These are phyloP conservation scores for Dusona sp. DNA, from an alignment of 2,888 invertebrate genomes.

Conservation along the genomic window DNA sequence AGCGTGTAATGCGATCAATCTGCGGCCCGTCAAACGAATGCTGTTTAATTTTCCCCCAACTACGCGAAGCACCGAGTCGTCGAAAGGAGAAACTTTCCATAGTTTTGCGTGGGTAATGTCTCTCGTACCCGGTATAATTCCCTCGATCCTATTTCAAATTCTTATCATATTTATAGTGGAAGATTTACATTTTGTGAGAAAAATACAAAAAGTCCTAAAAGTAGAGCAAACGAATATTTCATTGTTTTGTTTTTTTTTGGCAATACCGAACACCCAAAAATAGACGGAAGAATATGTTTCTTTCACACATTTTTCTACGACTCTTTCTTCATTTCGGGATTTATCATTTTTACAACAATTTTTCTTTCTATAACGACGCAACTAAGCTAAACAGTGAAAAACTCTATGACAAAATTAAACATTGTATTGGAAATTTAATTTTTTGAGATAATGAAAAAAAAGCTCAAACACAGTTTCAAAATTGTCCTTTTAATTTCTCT, in stretches of 20 bases:
- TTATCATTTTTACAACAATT: background rate
- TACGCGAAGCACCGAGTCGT: background rate
- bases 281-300: background rate
- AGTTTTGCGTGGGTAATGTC: constrained; percentile 19
- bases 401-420: too few species aligned
- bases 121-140: constrained; percentile 16
- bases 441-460: background rate
- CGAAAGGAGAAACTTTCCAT: constrained; percentile 31
- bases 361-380: background rate
- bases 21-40: constrained; percentile 6
- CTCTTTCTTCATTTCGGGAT: too few species aligned
- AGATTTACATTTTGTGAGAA: background rate
- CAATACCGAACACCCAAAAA: background rate
- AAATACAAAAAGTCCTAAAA: background rate
- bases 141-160: background rate
- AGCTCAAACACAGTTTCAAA: background rate
- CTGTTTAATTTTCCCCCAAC: background rate
- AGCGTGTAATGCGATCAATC: constrained; percentile 14
- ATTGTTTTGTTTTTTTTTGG: background rate
- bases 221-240: background rate
- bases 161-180: background rate
- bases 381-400: background rate
- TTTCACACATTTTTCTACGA: background rate
- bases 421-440: background rate
- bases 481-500: background rate